Base-by-base conservation (phyloP, 2,113 vertebrate species). In the Hemichromis elongatus region DNA sequence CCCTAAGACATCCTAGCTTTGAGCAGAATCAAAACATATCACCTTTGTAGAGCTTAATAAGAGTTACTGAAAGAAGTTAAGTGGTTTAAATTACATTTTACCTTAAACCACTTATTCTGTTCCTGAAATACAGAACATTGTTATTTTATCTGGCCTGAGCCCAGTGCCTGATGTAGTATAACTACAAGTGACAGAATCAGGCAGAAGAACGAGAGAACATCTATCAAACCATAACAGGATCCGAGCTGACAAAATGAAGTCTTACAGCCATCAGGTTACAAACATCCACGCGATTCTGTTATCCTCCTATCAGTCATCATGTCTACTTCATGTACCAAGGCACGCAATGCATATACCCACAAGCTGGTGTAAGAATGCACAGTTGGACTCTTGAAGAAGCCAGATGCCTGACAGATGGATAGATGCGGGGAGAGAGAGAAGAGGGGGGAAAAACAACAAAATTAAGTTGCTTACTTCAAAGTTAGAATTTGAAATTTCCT, bases 391-490 rank as follows among this genome's bases (percentile, higher is more conserved):
- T 13, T 16, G 26, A 81, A 53, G 18, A 24, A 87, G 81, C 77
- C 92, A 85, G 91, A 90, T 81, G 83, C 81, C 28, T 86, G 55
- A 77, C 85, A 89, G 90, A 92, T 88, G 90, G 85, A 88, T 84
- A 61, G 82, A 33, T 68, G 75, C 68, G 1, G 68, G 33, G 33
- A 37, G 59, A 63, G 30, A 33, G 59, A 37, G 18, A 35, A 37
- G 19, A 28, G 33, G 19, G 33, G n/a, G 55, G 19, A 57, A 91
- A 89, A 86, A 28, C 9, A 19, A 21, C 66, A 57, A 83, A 86
- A 87, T n/a, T 53, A 82, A 86, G 87, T 70, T 70, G 42, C 19
- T 81, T 85, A 53, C 88, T 86, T 59, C 78, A 80, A 47, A 88
- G 79, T 87, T 61, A 79, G 81, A 77, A 50, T 77, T 52, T 84